phyloP scores from a whole-genome alignment of 1,140 invertebrate genomes.

The Oscheius sp. region DNA sequence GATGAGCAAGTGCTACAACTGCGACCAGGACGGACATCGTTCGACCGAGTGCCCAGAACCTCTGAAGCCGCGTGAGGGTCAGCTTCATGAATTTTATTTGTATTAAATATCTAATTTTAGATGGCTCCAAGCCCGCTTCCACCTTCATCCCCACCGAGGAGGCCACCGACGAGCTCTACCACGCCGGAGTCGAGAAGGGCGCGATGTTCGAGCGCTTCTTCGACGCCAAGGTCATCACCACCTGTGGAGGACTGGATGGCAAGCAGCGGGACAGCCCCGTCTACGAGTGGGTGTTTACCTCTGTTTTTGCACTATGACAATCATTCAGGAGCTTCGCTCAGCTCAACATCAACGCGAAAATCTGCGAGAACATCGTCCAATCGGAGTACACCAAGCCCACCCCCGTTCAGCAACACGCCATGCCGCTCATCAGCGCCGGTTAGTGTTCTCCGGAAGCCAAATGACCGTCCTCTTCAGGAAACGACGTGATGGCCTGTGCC shows the following conservation, averaged over 20 bases:
- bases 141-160: conserved; percentile 74
- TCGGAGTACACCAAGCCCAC: conserved; percentile 77
- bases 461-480: conserved; percentile 1
- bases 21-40: conserved; percentile 21
- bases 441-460: background rate
- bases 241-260: conserved; percentile 20
- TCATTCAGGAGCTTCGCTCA: conserved; percentile 12
- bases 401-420: conserved; percentile 41
- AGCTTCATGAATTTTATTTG: background rate
- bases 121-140: background rate
- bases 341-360: conserved; percentile 1
- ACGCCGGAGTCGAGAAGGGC: conserved; percentile 72
- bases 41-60: conserved; percentile 16
- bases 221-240: conserved; percentile 66
- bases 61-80: conserved; percentile 13
- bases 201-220: conserved; percentile 72
- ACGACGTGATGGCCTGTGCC: conserved; percentile 55
- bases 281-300: background rate
- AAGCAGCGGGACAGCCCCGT: background rate
- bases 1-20: conserved; percentile 8
- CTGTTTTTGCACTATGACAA: background rate
- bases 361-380: conserved; percentile 75
- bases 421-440: conserved; percentile 36
- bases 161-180: conserved; percentile 68
- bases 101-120: conserved; percentile 14